Percentiles rank a stretch among this genome's conserved stretches.
Evolutionary conservation across 23 tunicate genomes (phyloP).

Genomic region (Phallusia fumigata): DNA sequence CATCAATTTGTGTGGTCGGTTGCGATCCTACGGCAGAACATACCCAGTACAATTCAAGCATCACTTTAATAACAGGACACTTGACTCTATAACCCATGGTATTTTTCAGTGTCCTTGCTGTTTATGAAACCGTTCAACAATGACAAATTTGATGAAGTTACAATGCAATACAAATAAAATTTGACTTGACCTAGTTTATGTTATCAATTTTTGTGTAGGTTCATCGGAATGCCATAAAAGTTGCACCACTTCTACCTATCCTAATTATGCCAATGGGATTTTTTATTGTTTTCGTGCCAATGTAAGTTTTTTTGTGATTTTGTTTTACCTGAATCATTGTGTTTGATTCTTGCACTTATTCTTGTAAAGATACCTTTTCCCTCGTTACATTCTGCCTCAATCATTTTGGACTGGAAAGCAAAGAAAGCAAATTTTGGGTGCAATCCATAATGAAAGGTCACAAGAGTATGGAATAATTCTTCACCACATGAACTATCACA

Average conservation of each 20-base stretch:
- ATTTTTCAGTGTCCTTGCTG: too few relatives aligned
- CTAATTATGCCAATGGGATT: conserved; percentile 7
- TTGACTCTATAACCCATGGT: too few relatives aligned
- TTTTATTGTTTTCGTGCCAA: neutral
- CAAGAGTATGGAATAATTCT: neutral
- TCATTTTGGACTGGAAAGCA: conserved; percentile 8
- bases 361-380: conserved; percentile 15
- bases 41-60: too few relatives aligned
- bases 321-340: neutral
- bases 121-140: too few relatives aligned
- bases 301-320: neutral
- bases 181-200: too few relatives aligned
- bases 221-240: conserved; percentile 11
- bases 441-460: neutral
- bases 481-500: conserved; percentile 19
- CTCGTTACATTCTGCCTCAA: conserved; percentile 14
- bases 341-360: neutral
- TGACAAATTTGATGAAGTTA: too few relatives aligned
- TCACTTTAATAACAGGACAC: too few relatives aligned
- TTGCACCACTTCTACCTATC: neutral
- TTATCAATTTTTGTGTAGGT: neutral
- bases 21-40: too few relatives aligned
- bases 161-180: too few relatives aligned
- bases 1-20: too few relatives aligned
- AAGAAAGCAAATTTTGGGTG: neutral